These are phyloP conservation scores for Sipunculus nudus DNA, from an alignment of 2,888 invertebrate species.

Conservation along the genomic window DNA sequence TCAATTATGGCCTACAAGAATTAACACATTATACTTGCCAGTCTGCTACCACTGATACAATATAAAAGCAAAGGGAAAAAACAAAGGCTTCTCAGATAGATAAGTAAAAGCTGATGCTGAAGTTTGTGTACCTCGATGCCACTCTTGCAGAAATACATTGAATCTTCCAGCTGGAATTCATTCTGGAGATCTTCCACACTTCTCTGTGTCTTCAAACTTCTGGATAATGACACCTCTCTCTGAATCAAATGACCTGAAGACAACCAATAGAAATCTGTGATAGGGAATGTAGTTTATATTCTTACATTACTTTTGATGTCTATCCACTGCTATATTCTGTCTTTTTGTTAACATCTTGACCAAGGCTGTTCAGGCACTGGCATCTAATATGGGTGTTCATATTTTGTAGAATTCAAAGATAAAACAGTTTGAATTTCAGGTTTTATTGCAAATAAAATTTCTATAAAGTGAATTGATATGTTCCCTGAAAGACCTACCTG, in stretches of 20 bases:
- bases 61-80: background rate
- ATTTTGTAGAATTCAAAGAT: no score
- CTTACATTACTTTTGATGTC: no score
- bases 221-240: constrained; percentile 3
- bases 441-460: no score
- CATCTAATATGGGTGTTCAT: no score
- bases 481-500: no score
- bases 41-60: background rate
- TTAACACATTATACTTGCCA: background rate
- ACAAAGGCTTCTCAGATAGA: background rate
- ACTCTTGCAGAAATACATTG: constrained; percentile 87
- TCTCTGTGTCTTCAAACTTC: background rate
- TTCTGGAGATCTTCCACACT: background rate
- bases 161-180: constrained; percentile 84
- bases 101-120: constrained; percentile 4
- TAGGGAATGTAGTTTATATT: no score
- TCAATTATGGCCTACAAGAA: constrained; percentile 84
- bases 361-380: no score
- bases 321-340: no score
- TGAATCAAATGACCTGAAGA: constrained; percentile 4
- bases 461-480: no score
- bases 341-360: no score
- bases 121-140: constrained; percentile 80
- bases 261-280: no score
- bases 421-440: no score